Conservation (phyloP, 2,113 vertebrate species). For the Oxygymnocypris stewartii region DNA sequence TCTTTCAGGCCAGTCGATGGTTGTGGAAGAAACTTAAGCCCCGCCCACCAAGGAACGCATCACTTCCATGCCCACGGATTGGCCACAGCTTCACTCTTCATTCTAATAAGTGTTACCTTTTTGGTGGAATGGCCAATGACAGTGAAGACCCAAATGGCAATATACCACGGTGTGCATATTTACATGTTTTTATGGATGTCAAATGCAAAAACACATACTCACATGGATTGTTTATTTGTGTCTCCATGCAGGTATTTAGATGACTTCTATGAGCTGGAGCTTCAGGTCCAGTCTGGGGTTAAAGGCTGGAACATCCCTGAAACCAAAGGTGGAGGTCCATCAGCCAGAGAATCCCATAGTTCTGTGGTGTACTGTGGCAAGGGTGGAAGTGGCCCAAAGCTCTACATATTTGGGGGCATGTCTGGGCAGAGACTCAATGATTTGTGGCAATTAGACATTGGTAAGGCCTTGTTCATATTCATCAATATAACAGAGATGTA, state of each 20-base stretch:
- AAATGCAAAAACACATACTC: not conserved
- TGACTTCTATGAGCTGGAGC: conserved; percentile 94
- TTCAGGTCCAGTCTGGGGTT: conserved; percentile 88
- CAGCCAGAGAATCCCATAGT: conserved; percentile 92
- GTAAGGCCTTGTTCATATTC: conserved; percentile 70
- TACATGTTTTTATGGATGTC: no score
- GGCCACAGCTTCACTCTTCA: conserved; percentile 89
- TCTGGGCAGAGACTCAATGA: conserved; percentile 87
- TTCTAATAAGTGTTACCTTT: conserved; percentile 90
- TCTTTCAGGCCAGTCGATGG: conserved; percentile 90
- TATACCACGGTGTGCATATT: conserved; percentile 81
- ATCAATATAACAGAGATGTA: not conserved
- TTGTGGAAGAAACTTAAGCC: conserved; percentile 97
- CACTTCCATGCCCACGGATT: conserved; percentile 83
- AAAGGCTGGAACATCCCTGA: conserved; percentile 89
- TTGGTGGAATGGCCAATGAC: conserved; percentile 91
- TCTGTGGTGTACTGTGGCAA: conserved; percentile 81
- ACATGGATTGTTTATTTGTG: not conserved
- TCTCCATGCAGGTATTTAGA: conserved; percentile 82
- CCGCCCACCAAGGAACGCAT: conserved; percentile 82
- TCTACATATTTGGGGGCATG: conserved; percentile 97
- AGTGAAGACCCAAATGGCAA: conserved; percentile 94
- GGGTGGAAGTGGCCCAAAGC: conserved; percentile 81
- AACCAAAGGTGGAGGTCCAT: conserved; percentile 84
- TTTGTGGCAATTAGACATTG: conserved; percentile 93